A percentile compares a stretch with the other conserved stretches of the same genome.
Conservation (phyloP, 2,888 invertebrate genomes). For the Imbricaverruca yamaguchii region DNA sequence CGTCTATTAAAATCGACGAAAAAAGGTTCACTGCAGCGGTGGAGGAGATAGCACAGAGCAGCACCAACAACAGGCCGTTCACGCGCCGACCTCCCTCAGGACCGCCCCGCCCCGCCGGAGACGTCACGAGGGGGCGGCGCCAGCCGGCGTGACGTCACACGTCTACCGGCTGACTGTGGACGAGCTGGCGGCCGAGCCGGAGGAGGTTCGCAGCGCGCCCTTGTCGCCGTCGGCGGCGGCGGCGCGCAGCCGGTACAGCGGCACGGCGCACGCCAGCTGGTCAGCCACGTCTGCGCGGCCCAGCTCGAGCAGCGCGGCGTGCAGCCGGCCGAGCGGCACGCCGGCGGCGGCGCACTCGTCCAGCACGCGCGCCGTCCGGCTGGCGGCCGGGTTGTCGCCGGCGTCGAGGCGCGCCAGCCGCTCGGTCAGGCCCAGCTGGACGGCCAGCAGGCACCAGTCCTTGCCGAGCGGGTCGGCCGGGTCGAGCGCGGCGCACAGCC, state of each 20-base stretch:
- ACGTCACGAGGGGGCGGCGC: too few species aligned
- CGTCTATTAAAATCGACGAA: too few species aligned
- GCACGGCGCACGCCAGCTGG: conserved; percentile 29
- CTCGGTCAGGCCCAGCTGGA: conserved; percentile 31
- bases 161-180: conserved; percentile 1
- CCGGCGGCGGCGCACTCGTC: neutral
- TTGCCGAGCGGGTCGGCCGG: conserved; percentile 31
- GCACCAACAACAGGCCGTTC: too few species aligned
- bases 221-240: neutral
- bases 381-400: conserved; percentile 4
- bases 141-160: too few species aligned
- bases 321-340: neutral
- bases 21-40: too few species aligned
- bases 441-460: conserved; percentile 33
- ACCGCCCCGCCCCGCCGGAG: too few species aligned
- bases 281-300: conserved; percentile 32
- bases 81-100: neutral
- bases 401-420: conserved; percentile 31
- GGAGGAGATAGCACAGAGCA: too few species aligned
- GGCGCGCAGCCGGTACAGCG: conserved; percentile 30
- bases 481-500: conserved; percentile 30
- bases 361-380: conserved; percentile 15
- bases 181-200: conserved; percentile 12
- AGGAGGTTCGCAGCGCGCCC: neutral
- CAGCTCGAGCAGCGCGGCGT: conserved; percentile 26